A percentile compares a stretch with the other conserved stretches of the same genome.
phyloP scores from a whole-genome alignment of 2,888 invertebrate species.

The Dasypogon diadema region DNA sequence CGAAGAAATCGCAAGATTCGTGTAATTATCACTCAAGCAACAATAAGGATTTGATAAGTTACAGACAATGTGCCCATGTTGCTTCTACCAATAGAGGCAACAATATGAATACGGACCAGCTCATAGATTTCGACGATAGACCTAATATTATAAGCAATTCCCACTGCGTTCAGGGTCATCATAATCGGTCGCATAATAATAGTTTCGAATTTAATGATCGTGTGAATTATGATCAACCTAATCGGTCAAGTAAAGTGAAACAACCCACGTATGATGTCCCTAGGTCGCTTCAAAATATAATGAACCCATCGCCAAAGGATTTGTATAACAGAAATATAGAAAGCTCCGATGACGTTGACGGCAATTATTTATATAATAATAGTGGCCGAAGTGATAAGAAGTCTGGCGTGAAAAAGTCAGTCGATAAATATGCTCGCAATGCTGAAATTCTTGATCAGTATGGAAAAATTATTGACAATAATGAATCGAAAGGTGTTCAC shows the following conservation, averaged over 20 bases:
- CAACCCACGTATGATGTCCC: slow-evolving; percentile 47
- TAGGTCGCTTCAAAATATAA: slow-evolving; percentile 38
- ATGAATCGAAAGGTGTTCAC: slow-evolving; percentile 48
- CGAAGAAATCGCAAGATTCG: slow-evolving; percentile 50
- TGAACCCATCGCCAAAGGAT: slow-evolving; percentile 52
- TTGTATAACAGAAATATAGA: slow-evolving; percentile 57
- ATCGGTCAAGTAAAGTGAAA: slow-evolving; percentile 42
- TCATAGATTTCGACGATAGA: slow-evolving; percentile 66
- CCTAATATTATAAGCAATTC: slow-evolving; percentile 54
- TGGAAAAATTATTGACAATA: slow-evolving; percentile 59
- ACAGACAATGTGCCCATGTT: slow-evolving; percentile 43
- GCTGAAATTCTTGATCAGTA: slow-evolving; percentile 60
- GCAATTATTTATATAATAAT: slow-evolving; percentile 55
- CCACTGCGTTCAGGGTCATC: slow-evolving; percentile 7
- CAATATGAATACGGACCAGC: slow-evolving; percentile 60
- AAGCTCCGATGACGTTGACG: slow-evolving; percentile 60
- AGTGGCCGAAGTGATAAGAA: slow-evolving; percentile 28
- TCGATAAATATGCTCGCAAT: slow-evolving; percentile 61
- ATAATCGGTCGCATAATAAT: slow-evolving; percentile 58
- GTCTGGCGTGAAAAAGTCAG: slow-evolving; percentile 54
- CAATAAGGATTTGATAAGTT: slow-evolving; percentile 50
- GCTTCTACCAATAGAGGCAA: slow-evolving; percentile 9
- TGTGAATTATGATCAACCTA: slow-evolving; percentile 48
- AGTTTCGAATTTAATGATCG: slow-evolving; percentile 61
- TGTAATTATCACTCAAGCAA: slow-evolving; percentile 49